Base-by-base conservation (phyloP, 2,113 vertebrate genomes). In the Chaetops frenatus region DNA sequence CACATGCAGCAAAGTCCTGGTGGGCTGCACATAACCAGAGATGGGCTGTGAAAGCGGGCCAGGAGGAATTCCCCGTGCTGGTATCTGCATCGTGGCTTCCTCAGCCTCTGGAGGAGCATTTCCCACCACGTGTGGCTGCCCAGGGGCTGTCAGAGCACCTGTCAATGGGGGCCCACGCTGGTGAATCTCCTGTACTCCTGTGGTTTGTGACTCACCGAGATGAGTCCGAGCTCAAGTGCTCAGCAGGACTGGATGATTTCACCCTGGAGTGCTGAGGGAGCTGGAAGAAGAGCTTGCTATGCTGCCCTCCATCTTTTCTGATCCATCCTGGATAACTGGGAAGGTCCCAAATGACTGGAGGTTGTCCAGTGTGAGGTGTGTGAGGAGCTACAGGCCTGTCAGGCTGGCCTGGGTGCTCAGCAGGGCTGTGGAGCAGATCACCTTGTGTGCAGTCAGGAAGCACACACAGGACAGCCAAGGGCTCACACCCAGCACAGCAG, bases 181-280 rank as follows among this genome's bases (percentile, higher is more conserved):
- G 6, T n/a, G 21, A 36, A 23, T 64, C 38, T 67, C 20, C 44
- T 67, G 35, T 38, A 35, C 33, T 44, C 40, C 3, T 7, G 1
- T 2, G 4, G 61, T 40, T 60, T 1, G 1, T 71, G 66, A 61
- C 54, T 64, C 71, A 81, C 50, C 0, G 0, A 45, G 47, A 40
- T 12, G 25, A 58, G 35, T 17, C 77, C 51, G 76, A 94, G 54
- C 47, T 56, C 53, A 56, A 54, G 27, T 0, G 1, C 24, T 65
- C 8, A 2, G n/a, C 1, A 1, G 40, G 24, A 60, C 54, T n/a
- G 38, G 24, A 10, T 47, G 40, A 9, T 40, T 76, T 67, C 47
- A 40, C 35, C 35, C 35, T 40, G 35, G 11, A 58, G n/a, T 45
- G 14, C 20, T 9, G n/a, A 69, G 24, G 58, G 22, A 65, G 15